Evolutionary conservation across 2,888 invertebrate species (phyloP).

Genomic region (Drosophila cognata): DNA sequence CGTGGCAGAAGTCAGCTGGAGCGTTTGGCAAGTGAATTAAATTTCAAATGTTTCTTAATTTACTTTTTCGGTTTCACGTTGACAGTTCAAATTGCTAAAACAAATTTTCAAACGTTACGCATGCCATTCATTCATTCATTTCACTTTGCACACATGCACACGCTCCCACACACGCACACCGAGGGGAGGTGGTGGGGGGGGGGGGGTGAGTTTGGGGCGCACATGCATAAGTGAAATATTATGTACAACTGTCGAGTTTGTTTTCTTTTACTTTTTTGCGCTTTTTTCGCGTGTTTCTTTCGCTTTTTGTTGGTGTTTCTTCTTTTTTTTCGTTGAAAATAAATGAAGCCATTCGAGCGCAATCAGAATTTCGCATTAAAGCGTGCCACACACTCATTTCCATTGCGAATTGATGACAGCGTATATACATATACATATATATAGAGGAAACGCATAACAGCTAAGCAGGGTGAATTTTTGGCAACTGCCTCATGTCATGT

Average conservation of each 20-base stretch:
- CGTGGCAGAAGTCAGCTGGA: conserved; percentile 43
- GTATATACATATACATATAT: not conserved
- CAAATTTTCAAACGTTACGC: conserved; percentile 78
- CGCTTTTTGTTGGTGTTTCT: conserved; percentile 23
- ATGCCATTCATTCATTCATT: conserved; percentile 70
- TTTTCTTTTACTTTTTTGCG: conserved; percentile 50
- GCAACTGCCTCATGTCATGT: conserved; percentile 5
- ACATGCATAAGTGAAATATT: conserved; percentile 79
- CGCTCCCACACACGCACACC: conserved; percentile 12
- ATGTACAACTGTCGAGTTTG: conserved; percentile 78
- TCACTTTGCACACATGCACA: conserved; percentile 54
- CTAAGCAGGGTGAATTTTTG: not conserved
- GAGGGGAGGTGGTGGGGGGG: conserved; percentile 1
- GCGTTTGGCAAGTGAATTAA: conserved; percentile 71
- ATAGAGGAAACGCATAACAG: conserved; percentile 43
- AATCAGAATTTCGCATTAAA: conserved; percentile 79
- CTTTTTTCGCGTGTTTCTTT: conserved; percentile 42
- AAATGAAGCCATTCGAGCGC: conserved; percentile 80
- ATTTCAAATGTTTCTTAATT: conserved; percentile 81
- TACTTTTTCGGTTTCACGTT: conserved; percentile 80
- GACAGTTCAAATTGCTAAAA: conserved; percentile 81
- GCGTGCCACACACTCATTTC: conserved; percentile 64
- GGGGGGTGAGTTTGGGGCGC: conserved; percentile 56
- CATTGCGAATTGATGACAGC: conserved; percentile 67
- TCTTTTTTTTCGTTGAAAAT: conserved; percentile 54